Base-by-base conservation (phyloP, 2,888 invertebrate species). In the Hypercompe scribonia region DNA sequence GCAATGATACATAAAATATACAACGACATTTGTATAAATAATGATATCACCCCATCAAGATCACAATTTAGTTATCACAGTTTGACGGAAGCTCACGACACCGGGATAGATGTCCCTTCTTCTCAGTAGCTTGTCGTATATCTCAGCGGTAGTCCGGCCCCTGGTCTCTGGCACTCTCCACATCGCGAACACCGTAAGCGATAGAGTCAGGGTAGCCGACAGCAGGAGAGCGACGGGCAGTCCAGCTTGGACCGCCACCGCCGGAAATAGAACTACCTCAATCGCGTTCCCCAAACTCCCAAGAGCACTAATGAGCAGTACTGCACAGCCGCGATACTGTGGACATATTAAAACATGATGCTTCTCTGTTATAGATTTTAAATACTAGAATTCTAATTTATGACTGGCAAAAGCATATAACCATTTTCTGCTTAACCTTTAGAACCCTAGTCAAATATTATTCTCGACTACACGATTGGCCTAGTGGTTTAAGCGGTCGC, bases 271-370 rank as follows among this genome's bases (percentile, higher is more conserved):
- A 34, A 82, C 78, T 75, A 90, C 89, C 78, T 93, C 93, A 31
- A 87, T 18, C 8, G 90, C 90, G 81, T 92, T 91, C 54, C 87
- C 93, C 7, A 81, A 81, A 82, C 90, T 84, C 33, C 87, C 89
- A 28, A 82, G 88, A 13, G 81, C 86, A 28, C 88, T 86, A 18
- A 89, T 81, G 79, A 92, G 80, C 86, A 90, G 80, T 73, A 91
- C 76, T 0, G 92, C 93, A 78, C 92, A 92, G 42, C 90, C 87
- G 61, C 93, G 93, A 80, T 90, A 91, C 93, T 93, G 88, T 0
- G 68, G 70, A 28, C 58, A 58, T 28, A 65, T 39, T 42, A 42
- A 8, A 65, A 18, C 28, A 58, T 61, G 18, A 18, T n/a, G 1
- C n/a, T 54, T 11, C n/a, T 11, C 10, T 0, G 13, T 28, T 5